phyloP scores from a whole-genome alignment of 2,888 invertebrate genomes.

The Drosophila prolongata region DNA sequence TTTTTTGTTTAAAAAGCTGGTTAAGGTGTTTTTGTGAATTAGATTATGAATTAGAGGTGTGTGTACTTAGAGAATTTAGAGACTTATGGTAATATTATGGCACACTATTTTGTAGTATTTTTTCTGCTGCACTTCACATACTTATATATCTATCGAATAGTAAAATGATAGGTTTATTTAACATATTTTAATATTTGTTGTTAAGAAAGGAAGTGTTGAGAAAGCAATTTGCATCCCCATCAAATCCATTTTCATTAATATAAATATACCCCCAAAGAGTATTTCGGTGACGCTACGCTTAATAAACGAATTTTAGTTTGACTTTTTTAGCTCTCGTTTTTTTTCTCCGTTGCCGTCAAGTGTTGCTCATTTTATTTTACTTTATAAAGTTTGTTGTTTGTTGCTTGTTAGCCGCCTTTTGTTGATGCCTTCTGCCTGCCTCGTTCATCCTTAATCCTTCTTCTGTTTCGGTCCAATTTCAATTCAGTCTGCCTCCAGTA shows the following conservation, averaged over 20 bases:
- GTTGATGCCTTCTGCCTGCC: slow-evolving; percentile 11
- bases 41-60: too few relatives aligned
- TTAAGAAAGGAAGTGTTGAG: too few relatives aligned
- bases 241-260: background rate
- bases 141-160: too few relatives aligned
- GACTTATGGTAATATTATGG: too few relatives aligned
- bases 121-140: too few relatives aligned
- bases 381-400: slow-evolving; percentile 41
- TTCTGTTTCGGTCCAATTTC: slow-evolving; percentile 1
- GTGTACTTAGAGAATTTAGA: too few relatives aligned
- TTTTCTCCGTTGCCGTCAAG: slow-evolving; percentile 34
- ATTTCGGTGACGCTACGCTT: slow-evolving; percentile 4
- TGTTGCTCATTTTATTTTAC: slow-evolving; percentile 57
- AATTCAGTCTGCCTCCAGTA: slow-evolving; percentile 17
- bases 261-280: slow-evolving; percentile 7
- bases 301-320: slow-evolving; percentile 17
- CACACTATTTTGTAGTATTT: too few relatives aligned
- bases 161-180: too few relatives aligned
- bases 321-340: slow-evolving; percentile 15
- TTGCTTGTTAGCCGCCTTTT: slow-evolving; percentile 51
- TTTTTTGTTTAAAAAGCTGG: too few relatives aligned
- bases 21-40: too few relatives aligned
- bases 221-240: too few relatives aligned
- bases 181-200: too few relatives aligned
- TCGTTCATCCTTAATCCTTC: slow-evolving; percentile 18